phyloP scores from a whole-genome alignment of 2,797 vertebrate genomes.

The Anas acuta region DNA sequence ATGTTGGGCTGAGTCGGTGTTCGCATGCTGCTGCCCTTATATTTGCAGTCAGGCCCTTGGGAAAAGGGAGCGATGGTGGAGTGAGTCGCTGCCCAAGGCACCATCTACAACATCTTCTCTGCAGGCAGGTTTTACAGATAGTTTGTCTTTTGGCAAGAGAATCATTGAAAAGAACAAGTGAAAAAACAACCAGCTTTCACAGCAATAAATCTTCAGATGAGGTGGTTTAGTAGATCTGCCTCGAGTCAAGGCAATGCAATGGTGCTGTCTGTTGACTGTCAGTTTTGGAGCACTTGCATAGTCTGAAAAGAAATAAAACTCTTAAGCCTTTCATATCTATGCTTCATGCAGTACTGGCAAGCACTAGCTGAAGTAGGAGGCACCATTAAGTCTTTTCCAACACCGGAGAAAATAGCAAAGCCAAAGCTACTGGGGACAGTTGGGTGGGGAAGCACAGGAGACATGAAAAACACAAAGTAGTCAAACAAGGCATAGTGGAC shows the following conservation, averaged over 20 bases:
- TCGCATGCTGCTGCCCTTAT: not conserved
- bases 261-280: not conserved
- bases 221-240: not conserved
- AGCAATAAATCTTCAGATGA: not conserved
- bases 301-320: not conserved
- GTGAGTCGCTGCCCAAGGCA: not conserved
- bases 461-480: not conserved
- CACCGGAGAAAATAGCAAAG: not conserved
- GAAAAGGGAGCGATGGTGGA: not conserved
- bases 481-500: rapidly evolving
- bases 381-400: not conserved
- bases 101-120: not conserved
- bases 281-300: not conserved
- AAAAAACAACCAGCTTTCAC: not conserved
- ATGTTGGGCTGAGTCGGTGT: not conserved
- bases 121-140: not conserved
- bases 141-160: not conserved
- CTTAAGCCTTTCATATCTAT: no score
- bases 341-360: not conserved
- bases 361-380: not conserved
- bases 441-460: not conserved
- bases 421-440: not conserved
- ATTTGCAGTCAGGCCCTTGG: not conserved
- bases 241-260: not conserved
- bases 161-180: not conserved